Evolutionary conservation across 1,140 invertebrate species (phyloP), one percentile per base, ranked within the genome.

Genomic region (Parasteatoda tepidariorum): DNA sequence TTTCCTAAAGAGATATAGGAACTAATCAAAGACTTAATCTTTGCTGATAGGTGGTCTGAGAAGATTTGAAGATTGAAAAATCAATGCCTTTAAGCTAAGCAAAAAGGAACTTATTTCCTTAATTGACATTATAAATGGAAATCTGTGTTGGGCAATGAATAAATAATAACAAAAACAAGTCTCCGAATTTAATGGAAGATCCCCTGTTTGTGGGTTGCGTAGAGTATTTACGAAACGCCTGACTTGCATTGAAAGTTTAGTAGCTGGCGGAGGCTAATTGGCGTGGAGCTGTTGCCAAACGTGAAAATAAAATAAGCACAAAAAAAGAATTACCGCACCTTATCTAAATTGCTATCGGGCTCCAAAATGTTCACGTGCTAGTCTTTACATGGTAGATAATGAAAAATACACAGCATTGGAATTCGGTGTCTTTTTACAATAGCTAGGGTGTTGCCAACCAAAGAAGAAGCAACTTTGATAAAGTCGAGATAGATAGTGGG

Each of bases 321-420:
- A 75, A 75, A 34, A 75, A 75, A 66, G 41, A 79, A 79, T 31
- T 33, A 64, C 48, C 34, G 11, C 13, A 5, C 24, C 54, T 79
- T 79, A 79, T 79, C 76, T 79, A 57, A 79, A 79, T 79, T 68
- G 76, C 76, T 48, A 79, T 79, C 76, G 64, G 76, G 41, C 13
- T 28, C 13, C 30, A 48, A 64, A 68, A 68, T 55, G 76, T 79
- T 79, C 30, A 79, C 76, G 64, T 68, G 76, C 64, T 6, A 3
- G 30, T 38, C 22, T 26, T 59, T 68, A 79, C 76, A 79, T 68
- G 64, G 18, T 26, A 34, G 62, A 48, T 79, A 79, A 79, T 79
- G 76, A 68, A 79, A 48, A 68, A 67, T 79, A 68, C 62, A 28
- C 31, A 38, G 28, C 31, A 54, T 26, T 66, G 61, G 59, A 22